Percentiles rank a stretch among this genome's conserved stretches.
Conservation (phyloP, 2,888 invertebrate species). For the Alviniconcha strummeri region DNA sequence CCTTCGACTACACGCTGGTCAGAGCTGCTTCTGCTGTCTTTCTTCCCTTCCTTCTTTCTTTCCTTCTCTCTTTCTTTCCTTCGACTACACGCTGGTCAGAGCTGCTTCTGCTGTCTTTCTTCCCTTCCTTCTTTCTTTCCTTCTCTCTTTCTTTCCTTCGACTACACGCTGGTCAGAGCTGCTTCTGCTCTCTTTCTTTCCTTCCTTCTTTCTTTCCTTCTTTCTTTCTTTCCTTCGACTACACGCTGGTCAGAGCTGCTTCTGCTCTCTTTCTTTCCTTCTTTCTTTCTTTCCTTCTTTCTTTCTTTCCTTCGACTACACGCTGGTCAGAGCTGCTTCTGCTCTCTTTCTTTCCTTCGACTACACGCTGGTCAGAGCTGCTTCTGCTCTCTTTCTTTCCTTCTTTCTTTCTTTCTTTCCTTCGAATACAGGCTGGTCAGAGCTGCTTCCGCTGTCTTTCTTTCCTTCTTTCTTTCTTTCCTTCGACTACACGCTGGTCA, state of each 20-base stretch:
- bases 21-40: no score
- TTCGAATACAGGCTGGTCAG: slow-evolving; percentile 47
- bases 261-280: neutral
- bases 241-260: neutral
- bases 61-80: neutral
- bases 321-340: neutral
- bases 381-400: no score
- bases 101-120: neutral
- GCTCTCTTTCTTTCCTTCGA: slow-evolving; percentile 31
- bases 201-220: neutral
- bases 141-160: slow-evolving; percentile 25
- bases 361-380: neutral
- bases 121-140: neutral
- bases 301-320: no score
- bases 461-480: neutral
- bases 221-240: neutral
- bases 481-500: neutral
- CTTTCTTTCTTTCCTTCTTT: neutral
- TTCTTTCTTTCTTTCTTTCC: no score
- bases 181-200: neutral
- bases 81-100: neutral
- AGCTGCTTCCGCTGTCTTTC: neutral
- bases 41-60: neutral
- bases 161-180: slow-evolving; percentile 44
- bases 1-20: neutral